Base-by-base conservation (phyloP, 2,113 vertebrate genomes). In the Nibea coibor region DNA sequence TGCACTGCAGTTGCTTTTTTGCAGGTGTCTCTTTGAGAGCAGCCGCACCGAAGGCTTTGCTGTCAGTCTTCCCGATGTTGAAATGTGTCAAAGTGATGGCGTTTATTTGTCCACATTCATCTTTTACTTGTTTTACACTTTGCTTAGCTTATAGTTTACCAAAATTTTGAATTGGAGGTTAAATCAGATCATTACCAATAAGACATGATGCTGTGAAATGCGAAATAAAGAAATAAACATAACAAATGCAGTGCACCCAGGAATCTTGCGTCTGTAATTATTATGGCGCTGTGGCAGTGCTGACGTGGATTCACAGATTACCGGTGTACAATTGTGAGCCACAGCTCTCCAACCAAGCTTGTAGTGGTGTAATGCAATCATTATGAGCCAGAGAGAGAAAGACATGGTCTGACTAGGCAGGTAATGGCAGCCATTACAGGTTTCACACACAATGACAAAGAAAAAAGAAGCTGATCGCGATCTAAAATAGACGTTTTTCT, bases 371-470 rank as follows among this genome's bases (percentile, higher is more conserved):
- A 87, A 81, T 81, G 71, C 31, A 87, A 50, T 86, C 80, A 82
- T 65, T 74, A 69, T 10, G 56, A 82, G 58, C 43, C 70, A 59
- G 35, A 39, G 62, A 68, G 80, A 82, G 61, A 91, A 77, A 84
- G 54, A 72, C 48, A 72, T 63, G 72, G 75, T 86, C 80, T 74
- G 76, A 86, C 82, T 79, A 77, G 62, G 73, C 79, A 88, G 85
- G 87, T 93, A 91, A 93, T 92, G 84, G 75, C 89, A 86, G 87
- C 84, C 88, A 91, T 92, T 91, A 93, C 78, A 87, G 87, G 56
- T 75, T 87, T 77, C 64, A 45, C 71, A 69, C 69, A 78, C 75
- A 68, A 64, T 69, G 50, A 63, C 67, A 59, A 69, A 75, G 71
- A 68, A 83, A 73, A 83, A 75, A 80, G 66, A 83, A 64, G 56